Evolutionary conservation across 2,113 vertebrate genomes (phyloP).

Genomic region (Cyanoramphus novaezelandiae): DNA sequence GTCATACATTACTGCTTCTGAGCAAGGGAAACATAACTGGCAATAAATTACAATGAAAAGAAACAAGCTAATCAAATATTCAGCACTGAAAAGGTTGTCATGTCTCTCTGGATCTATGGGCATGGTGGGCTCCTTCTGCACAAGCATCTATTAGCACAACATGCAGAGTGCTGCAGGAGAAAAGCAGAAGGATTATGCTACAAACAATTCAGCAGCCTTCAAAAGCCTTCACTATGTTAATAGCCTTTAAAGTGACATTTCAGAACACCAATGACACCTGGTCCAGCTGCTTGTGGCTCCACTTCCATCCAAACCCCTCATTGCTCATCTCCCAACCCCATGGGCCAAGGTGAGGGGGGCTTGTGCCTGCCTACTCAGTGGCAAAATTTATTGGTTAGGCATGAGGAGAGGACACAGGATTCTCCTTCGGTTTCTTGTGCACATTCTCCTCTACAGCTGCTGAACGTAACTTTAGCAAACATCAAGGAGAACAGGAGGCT

Average conservation of each 20-base stretch:
- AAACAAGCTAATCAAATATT: constrained; percentile 12
- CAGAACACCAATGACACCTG: constrained; percentile 36
- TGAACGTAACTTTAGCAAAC: constrained; percentile 85
- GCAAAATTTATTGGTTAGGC: constrained; percentile 62
- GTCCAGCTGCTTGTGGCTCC: background rate
- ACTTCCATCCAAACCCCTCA: background rate
- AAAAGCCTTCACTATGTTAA: constrained; percentile 55
- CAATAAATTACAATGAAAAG: background rate
- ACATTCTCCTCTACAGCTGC: constrained; percentile 81
- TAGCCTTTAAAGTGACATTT: constrained; percentile 43
- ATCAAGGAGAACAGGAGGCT: constrained; percentile 83
- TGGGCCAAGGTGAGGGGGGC: constrained; percentile 27
- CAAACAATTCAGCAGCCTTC: constrained; percentile 25
- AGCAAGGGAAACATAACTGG: background rate
- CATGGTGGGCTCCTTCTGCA: background rate
- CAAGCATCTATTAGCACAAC: background rate
- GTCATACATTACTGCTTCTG: background rate
- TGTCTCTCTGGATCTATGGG: background rate
- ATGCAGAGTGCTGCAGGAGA: background rate
- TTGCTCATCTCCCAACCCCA: constrained; percentile 1
- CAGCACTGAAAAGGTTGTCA: background rate
- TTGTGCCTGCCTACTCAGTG: constrained; percentile 56
- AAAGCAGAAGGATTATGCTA: constrained; percentile 42
- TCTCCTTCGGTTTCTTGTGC: constrained; percentile 70
- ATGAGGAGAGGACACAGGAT: constrained; percentile 55